Evolutionary conservation across 30 jellyfish, hydroid and myxozoan species (phyloP), one percentile per base, ranked within the genome.

Genomic region (Pseudorhiza aurosa): DNA sequence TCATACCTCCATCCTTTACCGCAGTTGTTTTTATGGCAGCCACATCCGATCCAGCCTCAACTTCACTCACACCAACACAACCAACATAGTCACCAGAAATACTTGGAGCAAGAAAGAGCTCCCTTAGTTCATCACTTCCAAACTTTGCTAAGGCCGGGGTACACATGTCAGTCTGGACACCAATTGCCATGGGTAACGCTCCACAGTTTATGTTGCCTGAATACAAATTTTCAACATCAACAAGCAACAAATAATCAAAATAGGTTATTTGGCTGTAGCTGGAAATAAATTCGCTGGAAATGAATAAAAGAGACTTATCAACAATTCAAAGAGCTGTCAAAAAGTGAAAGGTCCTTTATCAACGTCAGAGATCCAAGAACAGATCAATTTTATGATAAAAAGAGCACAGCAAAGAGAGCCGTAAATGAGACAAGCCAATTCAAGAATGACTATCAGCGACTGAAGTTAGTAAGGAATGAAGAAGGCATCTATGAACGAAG

Each of bases 21-120:
- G 99, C 99, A 15, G 73, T 87, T 14, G 99, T 94, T 33, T 43
- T 71, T 0, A 94, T 87, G 24, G 83, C 76, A 0, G 99, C 85
- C 32, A 87, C 99, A 87, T 94, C 99, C 1, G 99, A 94, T 1
- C 99, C 99, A 60, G 97, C 99, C 40, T 56, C 94, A 4, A 82
- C 92, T 56, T 94, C 99, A 78, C 99, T 94, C 11, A 94, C 97
- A 1, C 97, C 99, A 58, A 94, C 51, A 58, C 96, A 94, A 11
- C 99, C 99, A 68, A 94, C 97, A 65, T 72, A 68, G 42, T 94
- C 99, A 7, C 99, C 99, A 12, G 99, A 90, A 47, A 94, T 94
- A 44, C 95, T 88, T 26, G 99, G 99, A 30, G 99, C 96, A 15
- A 94, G 67, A 71, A 94, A 94, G 51, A 46, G 77, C 57, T 87